These are phyloP conservation scores for Parauchenoglanis punctatus DNA, from an alignment of 2,797 vertebrate species.

Conservation along the genomic window DNA sequence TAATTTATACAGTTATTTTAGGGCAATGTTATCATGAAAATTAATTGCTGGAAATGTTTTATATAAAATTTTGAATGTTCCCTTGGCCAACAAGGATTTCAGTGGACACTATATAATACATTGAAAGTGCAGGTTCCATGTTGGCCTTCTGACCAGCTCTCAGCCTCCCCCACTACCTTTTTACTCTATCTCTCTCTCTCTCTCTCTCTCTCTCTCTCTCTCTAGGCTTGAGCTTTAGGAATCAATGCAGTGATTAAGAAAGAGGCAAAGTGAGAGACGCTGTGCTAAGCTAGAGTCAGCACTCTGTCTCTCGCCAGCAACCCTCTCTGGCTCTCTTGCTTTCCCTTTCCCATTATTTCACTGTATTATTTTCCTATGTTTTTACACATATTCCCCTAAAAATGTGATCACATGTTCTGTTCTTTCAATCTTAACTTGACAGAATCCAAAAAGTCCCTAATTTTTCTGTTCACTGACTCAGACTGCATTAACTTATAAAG, in stretches of 20 bases:
- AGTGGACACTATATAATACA: background rate
- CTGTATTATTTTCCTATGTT: constrained; percentile 37
- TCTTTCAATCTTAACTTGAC: constrained; percentile 28
- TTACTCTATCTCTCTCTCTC: constrained; percentile 1
- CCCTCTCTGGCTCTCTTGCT: constrained; percentile 23
- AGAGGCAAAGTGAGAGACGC: constrained; percentile 57
- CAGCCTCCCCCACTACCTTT: background rate
- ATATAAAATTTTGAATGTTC: constrained; percentile 9
- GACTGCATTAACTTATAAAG: background rate
- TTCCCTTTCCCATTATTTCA: constrained; percentile 32
- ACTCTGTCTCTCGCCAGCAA: constrained; percentile 52
- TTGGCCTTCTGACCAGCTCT: constrained; percentile 13
- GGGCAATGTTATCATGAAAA: constrained; percentile 30
- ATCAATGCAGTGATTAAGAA: constrained; percentile 69
- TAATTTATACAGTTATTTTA: constrained; percentile 47
- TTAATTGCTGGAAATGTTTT: constrained; percentile 35
- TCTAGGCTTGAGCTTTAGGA: constrained; percentile 60
- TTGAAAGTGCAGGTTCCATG: constrained; percentile 21
- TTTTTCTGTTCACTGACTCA: background rate
- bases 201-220: background rate
- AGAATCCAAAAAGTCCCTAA: background rate
- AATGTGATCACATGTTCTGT: background rate
- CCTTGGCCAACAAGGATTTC: constrained; percentile 6
- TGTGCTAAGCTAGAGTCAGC: constrained; percentile 66
- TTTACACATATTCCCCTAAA: background rate